Evolutionary conservation across 2,888 invertebrate species (phyloP).

Genomic region (Hylaea fasciaria): DNA sequence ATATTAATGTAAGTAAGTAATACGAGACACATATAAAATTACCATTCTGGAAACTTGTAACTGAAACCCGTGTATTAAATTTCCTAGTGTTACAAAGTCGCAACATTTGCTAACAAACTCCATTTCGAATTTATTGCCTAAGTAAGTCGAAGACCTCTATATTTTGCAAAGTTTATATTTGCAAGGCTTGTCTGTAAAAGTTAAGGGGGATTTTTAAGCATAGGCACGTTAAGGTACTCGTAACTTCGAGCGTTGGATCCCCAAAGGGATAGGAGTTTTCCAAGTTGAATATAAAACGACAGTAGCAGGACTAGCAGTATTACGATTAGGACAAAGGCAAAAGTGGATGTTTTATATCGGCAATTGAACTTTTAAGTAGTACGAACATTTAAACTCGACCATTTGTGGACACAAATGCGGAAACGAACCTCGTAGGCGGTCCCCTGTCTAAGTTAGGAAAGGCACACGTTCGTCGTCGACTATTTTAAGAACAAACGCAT

Average conservation of each 20-base stretch:
- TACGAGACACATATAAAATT: constrained; percentile 30
- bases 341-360: constrained; percentile 11
- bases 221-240: constrained; percentile 36
- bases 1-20: constrained; percentile 25
- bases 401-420: constrained; percentile 17
- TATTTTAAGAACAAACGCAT: constrained; percentile 19
- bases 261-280: constrained; percentile 30
- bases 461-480: constrained; percentile 16
- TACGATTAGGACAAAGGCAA: constrained; percentile 13
- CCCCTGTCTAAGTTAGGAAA: constrained; percentile 18
- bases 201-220: constrained; percentile 36
- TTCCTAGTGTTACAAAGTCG: constrained; percentile 29
- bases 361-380: neutral
- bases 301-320: constrained; percentile 22
- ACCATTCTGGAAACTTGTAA: constrained; percentile 31
- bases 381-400: neutral
- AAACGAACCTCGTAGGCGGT: constrained; percentile 23
- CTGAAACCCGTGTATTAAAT: constrained; percentile 34
- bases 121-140: constrained; percentile 32
- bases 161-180: constrained; percentile 39
- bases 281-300: constrained; percentile 38
- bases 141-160: constrained; percentile 21
- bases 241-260: constrained; percentile 29
- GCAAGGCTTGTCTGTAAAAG: constrained; percentile 28
- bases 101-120: constrained; percentile 28